Percentiles rank a stretch among this genome's conserved stretches.
phyloP scores from a whole-genome alignment of 1,140 invertebrate genomes.

The Drosophila pseudoobscura region DNA sequence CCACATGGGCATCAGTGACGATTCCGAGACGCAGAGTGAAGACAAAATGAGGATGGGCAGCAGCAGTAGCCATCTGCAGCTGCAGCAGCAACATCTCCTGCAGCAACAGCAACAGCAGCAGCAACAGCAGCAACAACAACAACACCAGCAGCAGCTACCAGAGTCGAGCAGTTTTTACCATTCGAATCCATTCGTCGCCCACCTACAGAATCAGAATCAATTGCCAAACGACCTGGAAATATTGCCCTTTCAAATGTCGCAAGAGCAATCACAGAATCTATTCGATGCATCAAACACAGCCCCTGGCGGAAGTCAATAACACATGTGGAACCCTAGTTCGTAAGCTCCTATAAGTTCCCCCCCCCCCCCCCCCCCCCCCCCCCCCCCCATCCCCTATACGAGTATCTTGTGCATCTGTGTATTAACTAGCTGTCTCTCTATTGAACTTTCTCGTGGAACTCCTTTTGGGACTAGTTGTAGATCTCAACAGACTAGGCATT shows the following conservation, averaged over 20 bases:
- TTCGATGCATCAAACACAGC: slow-evolving; percentile 68
- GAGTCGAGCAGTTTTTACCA: slow-evolving; percentile 50
- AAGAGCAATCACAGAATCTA: slow-evolving; percentile 76
- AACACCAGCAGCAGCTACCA: slow-evolving; percentile 46
- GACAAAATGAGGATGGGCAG: slow-evolving; percentile 62
- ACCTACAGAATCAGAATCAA: slow-evolving; percentile 54
- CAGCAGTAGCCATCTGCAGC: slow-evolving; percentile 27
- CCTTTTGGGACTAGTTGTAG: slow-evolving; percentile 60
- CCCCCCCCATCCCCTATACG: background rate
- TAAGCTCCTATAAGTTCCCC: too few relatives aligned
- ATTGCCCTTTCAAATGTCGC: slow-evolving; percentile 77
- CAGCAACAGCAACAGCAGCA: slow-evolving; percentile 34
- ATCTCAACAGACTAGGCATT: slow-evolving; percentile 80
- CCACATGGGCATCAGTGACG: slow-evolving; percentile 77
- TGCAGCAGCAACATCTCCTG: slow-evolving; percentile 46
- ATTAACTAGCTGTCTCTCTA: slow-evolving; percentile 60
- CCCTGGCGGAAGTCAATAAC: slow-evolving; percentile 60
- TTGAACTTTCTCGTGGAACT: slow-evolving; percentile 23
- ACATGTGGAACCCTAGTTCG: background rate
- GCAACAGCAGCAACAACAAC: slow-evolving; percentile 41
- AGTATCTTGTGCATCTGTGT: slow-evolving; percentile 9
- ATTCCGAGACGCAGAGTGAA: slow-evolving; percentile 68
- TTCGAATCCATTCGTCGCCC: slow-evolving; percentile 59
- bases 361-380: too few relatives aligned
- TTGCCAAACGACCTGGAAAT: slow-evolving; percentile 78